phyloP scores from a whole-genome alignment of 2,113 vertebrate species.

The Urocynchramus pylzowi region DNA sequence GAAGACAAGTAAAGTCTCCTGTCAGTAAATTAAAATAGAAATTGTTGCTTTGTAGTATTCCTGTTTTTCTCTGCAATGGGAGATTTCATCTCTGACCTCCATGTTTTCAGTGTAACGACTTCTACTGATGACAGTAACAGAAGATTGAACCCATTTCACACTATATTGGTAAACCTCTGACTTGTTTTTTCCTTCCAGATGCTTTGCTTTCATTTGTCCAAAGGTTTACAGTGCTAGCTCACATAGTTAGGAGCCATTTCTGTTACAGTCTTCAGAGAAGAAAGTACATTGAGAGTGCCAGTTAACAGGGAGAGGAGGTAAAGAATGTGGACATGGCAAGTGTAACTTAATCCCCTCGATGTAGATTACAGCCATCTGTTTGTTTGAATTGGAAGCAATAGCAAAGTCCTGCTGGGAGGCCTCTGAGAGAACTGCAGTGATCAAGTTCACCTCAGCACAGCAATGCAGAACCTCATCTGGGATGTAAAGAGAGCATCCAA shows the following conservation, averaged over 20 bases:
- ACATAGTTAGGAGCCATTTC: background rate
- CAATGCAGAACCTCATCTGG: background rate
- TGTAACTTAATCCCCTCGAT: background rate
- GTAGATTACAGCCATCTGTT: background rate
- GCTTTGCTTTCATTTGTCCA: background rate
- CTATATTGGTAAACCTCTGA: background rate
- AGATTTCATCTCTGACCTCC: background rate
- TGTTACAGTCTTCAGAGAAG: background rate
- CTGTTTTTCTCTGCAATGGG: background rate
- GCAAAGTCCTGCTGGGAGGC: background rate
- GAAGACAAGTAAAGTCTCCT: background rate
- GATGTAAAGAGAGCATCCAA: background rate
- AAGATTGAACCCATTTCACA: background rate
- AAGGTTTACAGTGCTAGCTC: background rate
- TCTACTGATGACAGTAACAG: background rate
- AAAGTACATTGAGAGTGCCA: background rate
- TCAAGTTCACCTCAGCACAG: background rate
- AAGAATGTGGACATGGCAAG: background rate
- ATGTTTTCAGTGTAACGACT: background rate
- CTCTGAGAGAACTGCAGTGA: background rate
- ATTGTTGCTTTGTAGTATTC: background rate
- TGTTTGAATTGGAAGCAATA: constrained; percentile 24
- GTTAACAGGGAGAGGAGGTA: background rate
- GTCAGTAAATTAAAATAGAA: background rate
- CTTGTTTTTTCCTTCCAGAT: background rate